These are phyloP conservation scores for Asteroscopus sphinx DNA, from an alignment of 2,888 invertebrate genomes.

Conservation along the genomic window DNA sequence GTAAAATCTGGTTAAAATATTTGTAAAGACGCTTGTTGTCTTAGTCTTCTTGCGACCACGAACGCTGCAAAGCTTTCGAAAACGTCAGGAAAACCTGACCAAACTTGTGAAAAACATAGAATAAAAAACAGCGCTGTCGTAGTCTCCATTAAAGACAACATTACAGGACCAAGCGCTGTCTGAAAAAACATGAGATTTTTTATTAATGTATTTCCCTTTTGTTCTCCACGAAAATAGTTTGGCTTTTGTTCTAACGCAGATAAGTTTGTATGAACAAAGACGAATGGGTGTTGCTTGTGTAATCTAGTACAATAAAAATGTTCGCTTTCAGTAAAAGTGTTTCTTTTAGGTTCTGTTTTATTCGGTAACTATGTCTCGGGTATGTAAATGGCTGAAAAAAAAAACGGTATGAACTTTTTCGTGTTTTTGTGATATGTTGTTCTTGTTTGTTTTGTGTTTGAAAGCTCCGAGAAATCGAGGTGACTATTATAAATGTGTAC, in stretches of 20 bases:
- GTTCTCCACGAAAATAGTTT: conserved; percentile 54
- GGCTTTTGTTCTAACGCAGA: conserved; percentile 53
- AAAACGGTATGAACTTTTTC: conserved; percentile 5
- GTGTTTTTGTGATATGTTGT: conserved; percentile 38
- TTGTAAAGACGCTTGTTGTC: too few species aligned
- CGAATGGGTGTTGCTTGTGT: conserved; percentile 39
- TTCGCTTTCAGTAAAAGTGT: conserved; percentile 33
- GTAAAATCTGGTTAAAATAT: too few species aligned
- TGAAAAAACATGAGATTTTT: conserved; percentile 49
- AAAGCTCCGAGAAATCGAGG: not conserved
- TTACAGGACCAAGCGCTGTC: conserved; percentile 28
- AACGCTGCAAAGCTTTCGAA: too few species aligned
- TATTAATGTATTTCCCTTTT: conserved; percentile 59
- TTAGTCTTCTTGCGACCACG: too few species aligned
- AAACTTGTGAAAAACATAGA: not conserved
- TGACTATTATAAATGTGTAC: conserved; percentile 9
- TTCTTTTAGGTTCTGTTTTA: conserved; percentile 29
- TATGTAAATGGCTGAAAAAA: conserved; percentile 38
- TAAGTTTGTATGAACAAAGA: conserved; percentile 55
- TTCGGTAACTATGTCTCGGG: conserved; percentile 15
- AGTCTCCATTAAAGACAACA: conserved; percentile 43
- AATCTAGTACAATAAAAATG: conserved; percentile 54
- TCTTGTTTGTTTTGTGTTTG: conserved; percentile 9
- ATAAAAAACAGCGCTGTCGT: conserved; percentile 10
- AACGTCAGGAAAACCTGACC: too few species aligned